Percentiles rank a stretch among this genome's conserved stretches.
phyloP scores from a whole-genome alignment of 2,797 vertebrate genomes.

The Propithecus deckenii region DNA sequence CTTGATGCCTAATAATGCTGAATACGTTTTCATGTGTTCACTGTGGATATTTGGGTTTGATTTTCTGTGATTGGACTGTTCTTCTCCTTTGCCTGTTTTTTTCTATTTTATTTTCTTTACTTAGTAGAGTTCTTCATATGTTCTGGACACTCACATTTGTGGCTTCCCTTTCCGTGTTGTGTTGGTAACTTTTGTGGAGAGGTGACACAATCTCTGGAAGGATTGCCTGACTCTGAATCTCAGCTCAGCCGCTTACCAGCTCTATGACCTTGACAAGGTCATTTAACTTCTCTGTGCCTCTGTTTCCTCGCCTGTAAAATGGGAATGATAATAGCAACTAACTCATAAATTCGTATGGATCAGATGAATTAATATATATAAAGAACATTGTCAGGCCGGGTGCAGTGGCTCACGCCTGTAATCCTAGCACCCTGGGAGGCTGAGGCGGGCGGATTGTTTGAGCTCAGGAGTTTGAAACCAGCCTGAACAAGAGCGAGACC shows the following conservation, averaged over 20 bases:
- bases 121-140: neutral
- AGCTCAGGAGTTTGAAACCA: too few species aligned
- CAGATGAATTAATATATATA: neutral
- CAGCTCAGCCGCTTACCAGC: neutral
- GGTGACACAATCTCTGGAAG: neutral
- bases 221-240: neutral
- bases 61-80: neutral
- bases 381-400: neutral
- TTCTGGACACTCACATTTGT: neutral
- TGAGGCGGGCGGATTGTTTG: too few species aligned
- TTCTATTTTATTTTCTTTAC: neutral
- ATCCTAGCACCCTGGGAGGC: too few species aligned
- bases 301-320: neutral
- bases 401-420: too few species aligned
- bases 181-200: neutral
- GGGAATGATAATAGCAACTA: neutral
- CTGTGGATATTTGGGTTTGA: neutral
- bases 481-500: too few species aligned
- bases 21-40: neutral
- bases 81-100: neutral
- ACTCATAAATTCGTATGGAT: neutral
- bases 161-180: neutral
- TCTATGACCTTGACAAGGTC: neutral
- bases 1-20: neutral
- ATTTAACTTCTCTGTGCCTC: neutral